phyloP scores from a whole-genome alignment of 2,888 invertebrate species.

The Mythimna ferrago region DNA sequence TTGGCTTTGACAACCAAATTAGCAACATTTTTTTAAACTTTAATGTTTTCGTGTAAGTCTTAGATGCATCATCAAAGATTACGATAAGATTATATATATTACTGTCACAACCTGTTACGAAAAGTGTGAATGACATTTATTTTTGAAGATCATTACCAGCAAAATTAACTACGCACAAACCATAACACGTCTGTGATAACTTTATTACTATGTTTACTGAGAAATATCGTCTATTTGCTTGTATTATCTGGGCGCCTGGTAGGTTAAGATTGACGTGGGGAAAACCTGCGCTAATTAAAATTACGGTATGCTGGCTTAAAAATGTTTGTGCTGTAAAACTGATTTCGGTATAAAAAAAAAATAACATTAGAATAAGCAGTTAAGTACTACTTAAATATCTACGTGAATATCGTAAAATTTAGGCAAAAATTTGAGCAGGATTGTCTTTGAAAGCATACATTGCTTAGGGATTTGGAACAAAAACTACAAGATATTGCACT shows the following conservation, averaged over 20 bases:
- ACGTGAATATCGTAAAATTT: not conserved
- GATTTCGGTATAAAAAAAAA: conserved; percentile 16
- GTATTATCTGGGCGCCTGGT: conserved; percentile 52
- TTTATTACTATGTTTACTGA: conserved; percentile 32
- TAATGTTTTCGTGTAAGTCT: no score
- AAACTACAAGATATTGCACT: not conserved
- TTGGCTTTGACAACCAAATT: no score
- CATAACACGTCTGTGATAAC: conserved; percentile 19
- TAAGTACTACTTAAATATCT: not conserved
- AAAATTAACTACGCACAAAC: conserved; percentile 30
- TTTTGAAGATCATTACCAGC: no score
- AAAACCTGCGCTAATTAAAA: conserved; percentile 46
- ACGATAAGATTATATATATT: no score
- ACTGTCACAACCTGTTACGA: no score
- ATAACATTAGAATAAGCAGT: conserved; percentile 15
- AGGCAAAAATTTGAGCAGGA: not conserved
- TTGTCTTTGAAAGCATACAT: not conserved
- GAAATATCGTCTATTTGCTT: conserved; percentile 34
- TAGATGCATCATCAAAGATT: no score
- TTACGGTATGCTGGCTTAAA: conserved; percentile 8
- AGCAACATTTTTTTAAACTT: no score
- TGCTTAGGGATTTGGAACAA: not conserved
- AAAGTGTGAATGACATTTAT: no score
- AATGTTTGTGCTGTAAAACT: conserved; percentile 18
- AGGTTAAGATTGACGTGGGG: conserved; percentile 36